Percentiles rank a stretch among this genome's conserved stretches.
Evolutionary conservation across 2,113 vertebrate genomes (phyloP).

Genomic region (human): DNA sequence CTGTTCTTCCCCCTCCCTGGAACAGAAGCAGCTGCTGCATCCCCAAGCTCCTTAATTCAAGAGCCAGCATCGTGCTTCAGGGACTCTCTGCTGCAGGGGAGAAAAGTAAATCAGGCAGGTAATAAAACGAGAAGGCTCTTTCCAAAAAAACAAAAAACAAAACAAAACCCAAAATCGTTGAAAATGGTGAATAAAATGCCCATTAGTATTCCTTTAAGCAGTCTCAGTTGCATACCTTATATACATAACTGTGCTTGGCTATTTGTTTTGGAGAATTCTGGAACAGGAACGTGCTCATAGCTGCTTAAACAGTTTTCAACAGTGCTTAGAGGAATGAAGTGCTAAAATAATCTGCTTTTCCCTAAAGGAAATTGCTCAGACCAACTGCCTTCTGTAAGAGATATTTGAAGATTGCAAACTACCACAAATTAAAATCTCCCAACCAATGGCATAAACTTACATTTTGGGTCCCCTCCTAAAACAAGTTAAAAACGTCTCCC

Average conservation of each 20-base stretch:
- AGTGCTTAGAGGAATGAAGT: neutral
- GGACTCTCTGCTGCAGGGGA: slow-evolving; percentile 58
- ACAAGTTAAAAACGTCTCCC: neutral
- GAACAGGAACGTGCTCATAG: neutral
- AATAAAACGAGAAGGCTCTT: slow-evolving; percentile 76
- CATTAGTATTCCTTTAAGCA: slow-evolving; percentile 52
- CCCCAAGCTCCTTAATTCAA: slow-evolving; percentile 78
- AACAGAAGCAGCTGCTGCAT: slow-evolving; percentile 74
- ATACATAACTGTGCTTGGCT: neutral
- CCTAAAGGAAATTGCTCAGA: neutral
- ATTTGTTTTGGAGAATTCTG: slow-evolving; percentile 59
- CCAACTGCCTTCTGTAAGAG: neutral
- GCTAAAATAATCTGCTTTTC: neutral
- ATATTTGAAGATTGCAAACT: neutral
- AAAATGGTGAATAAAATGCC: slow-evolving; percentile 74
- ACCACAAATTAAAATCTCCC: neutral
- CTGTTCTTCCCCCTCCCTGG: slow-evolving; percentile 31
- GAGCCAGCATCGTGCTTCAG: slow-evolving; percentile 64
- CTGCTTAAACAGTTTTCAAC: neutral
- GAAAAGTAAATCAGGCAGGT: slow-evolving; percentile 81
- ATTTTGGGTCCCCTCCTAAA: neutral
- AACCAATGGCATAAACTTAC: rapidly evolving
- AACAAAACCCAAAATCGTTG: slow-evolving; percentile 27
- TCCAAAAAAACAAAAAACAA: neutral
- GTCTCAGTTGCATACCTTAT: slow-evolving; percentile 45